Conservation (phyloP, 2,113 vertebrate species). For the Poicephalus gulielmi region DNA sequence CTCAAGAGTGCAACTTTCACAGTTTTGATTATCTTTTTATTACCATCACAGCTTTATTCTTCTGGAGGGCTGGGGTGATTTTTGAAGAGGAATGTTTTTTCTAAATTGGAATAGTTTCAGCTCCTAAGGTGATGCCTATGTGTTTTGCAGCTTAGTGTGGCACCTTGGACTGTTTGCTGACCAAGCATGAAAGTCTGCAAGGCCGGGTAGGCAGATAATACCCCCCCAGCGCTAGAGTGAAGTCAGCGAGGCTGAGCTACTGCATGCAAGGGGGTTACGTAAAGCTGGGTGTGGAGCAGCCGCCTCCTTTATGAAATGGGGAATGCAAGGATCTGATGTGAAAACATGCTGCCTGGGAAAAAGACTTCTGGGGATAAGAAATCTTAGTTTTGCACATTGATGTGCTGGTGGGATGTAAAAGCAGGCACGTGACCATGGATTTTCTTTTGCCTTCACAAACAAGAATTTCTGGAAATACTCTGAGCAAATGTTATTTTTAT, state of each 20-base stretch:
- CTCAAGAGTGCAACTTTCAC: background rate
- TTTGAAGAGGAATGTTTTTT: background rate
- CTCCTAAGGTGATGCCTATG: background rate
- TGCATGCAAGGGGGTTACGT: background rate
- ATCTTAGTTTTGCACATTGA: background rate
- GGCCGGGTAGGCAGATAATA: background rate
- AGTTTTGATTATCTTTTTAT: background rate
- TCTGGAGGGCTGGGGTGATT: background rate
- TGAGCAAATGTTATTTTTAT: background rate
- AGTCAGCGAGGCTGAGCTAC: background rate
- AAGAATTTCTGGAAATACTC: background rate
- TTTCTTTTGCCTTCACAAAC: background rate
- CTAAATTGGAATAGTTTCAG: background rate
- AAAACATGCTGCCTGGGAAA: background rate
- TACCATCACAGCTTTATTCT: background rate
- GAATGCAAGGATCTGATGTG: background rate
- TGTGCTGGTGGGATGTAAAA: background rate
- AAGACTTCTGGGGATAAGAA: background rate
- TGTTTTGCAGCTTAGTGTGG: background rate
- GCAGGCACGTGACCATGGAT: background rate
- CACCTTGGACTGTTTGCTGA: background rate
- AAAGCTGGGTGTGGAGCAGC: conserved; percentile 30
- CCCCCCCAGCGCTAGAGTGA: background rate
- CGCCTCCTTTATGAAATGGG: background rate
- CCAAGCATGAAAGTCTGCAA: background rate